Conservation (phyloP, 2,797 vertebrate genomes). For the Clangula hyemalis region DNA sequence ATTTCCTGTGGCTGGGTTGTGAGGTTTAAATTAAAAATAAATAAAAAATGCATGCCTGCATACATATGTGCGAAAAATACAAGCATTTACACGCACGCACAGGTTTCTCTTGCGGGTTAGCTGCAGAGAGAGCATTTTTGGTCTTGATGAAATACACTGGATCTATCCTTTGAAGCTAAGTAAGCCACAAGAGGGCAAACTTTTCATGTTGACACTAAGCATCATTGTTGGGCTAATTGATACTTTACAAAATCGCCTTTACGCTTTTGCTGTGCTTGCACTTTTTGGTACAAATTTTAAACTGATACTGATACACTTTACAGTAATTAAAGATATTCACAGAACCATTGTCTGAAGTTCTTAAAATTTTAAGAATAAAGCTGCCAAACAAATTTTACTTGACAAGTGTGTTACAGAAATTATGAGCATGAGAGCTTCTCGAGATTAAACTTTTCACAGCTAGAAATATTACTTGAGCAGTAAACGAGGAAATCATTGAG, state of each 20-base stretch:
- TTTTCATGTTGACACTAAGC: neutral
- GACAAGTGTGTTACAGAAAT: neutral
- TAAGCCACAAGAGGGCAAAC: constrained; percentile 65
- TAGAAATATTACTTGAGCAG: neutral
- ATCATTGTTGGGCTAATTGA: neutral
- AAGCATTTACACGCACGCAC: no score
- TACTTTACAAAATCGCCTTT: neutral
- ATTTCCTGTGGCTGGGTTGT: neutral
- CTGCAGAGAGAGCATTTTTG: neutral
- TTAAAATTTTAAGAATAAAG: neutral
- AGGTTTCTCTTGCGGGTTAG: neutral
- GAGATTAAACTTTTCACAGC: neutral
- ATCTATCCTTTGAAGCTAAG: neutral
- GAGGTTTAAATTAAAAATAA: neutral
- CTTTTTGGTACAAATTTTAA: neutral
- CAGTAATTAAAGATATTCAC: neutral
- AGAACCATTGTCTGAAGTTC: neutral
- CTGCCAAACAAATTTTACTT: neutral
- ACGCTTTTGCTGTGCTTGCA: neutral
- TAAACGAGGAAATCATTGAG: neutral
- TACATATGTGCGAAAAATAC: neutral
- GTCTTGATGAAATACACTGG: neutral
- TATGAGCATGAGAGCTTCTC: neutral
- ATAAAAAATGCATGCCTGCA: no score
- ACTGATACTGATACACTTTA: neutral